phyloP scores from a whole-genome alignment of 1,140 invertebrate species.

The Calephelis virginiensis region DNA sequence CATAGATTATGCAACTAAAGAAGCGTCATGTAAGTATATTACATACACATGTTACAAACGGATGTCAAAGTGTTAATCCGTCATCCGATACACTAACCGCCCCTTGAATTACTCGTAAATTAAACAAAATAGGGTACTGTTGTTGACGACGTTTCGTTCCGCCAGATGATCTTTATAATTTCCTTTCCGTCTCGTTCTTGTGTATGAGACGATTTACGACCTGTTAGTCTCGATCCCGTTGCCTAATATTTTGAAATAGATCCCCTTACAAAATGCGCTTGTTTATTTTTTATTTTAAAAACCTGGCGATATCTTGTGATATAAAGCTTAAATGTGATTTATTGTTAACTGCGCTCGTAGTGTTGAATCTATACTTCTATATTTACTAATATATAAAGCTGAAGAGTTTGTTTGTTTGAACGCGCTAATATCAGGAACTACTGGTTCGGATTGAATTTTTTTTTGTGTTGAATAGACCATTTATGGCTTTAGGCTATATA shows the following conservation, averaged over 20 bases:
- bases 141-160: conserved; percentile 18
- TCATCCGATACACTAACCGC: conserved; percentile 26
- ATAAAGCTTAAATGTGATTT: not conserved
- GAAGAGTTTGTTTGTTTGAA: no score
- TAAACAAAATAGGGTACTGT: conserved; percentile 16
- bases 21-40: no score
- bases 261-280: not conserved
- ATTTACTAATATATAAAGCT: no score
- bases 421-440: no score
- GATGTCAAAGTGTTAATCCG: conserved; percentile 28
- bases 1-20: no score
- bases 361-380: no score
- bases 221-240: conserved; percentile 4
- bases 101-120: conserved; percentile 25
- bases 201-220: conserved; percentile 25
- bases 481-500: no score
- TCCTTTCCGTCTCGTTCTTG: conserved; percentile 22
- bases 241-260: conserved; percentile 1
- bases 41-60: conserved; percentile 25
- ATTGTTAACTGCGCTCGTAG: not conserved
- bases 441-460: no score
- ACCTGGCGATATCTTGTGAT: not conserved
- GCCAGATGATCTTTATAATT: conserved; percentile 28
- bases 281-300: not conserved
- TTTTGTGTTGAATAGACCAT: no score